A percentile compares a stretch with the other conserved stretches of the same genome.
phyloP scores from a whole-genome alignment of 1,140 invertebrate species.

The Drosophila sproati region DNA sequence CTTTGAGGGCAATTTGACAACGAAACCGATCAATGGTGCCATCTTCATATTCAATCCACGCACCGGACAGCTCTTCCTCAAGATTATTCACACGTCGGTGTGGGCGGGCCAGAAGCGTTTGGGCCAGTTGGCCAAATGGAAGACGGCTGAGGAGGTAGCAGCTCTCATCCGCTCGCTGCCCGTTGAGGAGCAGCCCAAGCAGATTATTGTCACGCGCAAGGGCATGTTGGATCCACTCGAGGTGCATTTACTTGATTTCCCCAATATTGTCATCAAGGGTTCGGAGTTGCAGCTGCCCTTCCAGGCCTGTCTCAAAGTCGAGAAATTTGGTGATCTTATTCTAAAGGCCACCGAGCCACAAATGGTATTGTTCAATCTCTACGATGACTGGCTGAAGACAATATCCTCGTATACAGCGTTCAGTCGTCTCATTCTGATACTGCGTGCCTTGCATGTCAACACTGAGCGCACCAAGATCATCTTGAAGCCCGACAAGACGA shows the following conservation, averaged over 20 bases:
- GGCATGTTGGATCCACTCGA: constrained; percentile 99
- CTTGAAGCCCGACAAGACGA: constrained; percentile 99
- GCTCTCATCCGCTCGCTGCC: constrained; percentile 99
- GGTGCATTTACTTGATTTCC: constrained; percentile 99
- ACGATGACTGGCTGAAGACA: constrained; percentile 99
- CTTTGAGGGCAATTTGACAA: constrained; percentile 99
- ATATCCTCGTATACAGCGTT: constrained; percentile 98
- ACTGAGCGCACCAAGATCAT: constrained; percentile 99
- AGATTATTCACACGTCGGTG: constrained; percentile 99
- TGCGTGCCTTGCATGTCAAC: constrained; percentile 98
- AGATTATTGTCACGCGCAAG: constrained; percentile 99
- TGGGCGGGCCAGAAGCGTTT: constrained; percentile 99
- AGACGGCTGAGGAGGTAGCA: constrained; percentile 99
- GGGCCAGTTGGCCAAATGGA: constrained; percentile 98
- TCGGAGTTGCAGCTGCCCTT: constrained; percentile 99
- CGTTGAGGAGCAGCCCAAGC: constrained; percentile 99
- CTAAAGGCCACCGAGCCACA: constrained; percentile 99
- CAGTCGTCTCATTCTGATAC: constrained; percentile 97
- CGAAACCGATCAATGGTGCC: constrained; percentile 99
- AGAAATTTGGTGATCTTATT: constrained; percentile 99
- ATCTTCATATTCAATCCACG: constrained; percentile 99
- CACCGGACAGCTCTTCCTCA: constrained; percentile 99
- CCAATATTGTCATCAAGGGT: constrained; percentile 99
- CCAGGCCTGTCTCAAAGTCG: constrained; percentile 98
- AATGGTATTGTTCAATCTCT: constrained; percentile 99